Percentiles rank a stretch among this genome's conserved stretches.
phyloP scores from a whole-genome alignment of 2,888 invertebrate species.

The Notodonta dromedarius region DNA sequence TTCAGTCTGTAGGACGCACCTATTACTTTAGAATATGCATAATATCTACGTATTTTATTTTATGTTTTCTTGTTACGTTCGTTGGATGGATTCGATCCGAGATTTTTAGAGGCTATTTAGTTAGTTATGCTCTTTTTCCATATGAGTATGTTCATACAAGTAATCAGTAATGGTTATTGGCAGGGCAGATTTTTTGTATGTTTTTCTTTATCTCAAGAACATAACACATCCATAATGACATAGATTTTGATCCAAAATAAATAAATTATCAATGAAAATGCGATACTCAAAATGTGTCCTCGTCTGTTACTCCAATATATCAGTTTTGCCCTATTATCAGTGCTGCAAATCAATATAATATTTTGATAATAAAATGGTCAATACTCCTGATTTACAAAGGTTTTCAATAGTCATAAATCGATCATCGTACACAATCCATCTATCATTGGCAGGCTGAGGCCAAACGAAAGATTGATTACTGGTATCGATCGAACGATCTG shows the following conservation, averaged over 20 bases:
- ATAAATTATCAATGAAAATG: too few species aligned
- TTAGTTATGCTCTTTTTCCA: background rate
- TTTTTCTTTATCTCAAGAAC: too few species aligned
- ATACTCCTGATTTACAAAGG: background rate
- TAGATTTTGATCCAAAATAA: too few species aligned
- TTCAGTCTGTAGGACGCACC: constrained; percentile 15
- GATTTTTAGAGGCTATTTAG: background rate
- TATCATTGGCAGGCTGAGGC: background rate
- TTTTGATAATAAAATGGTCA: background rate
- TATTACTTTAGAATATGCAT: constrained; percentile 33
- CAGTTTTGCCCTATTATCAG: too few species aligned
- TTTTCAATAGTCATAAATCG: constrained; percentile 1
- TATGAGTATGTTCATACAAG: too few species aligned
- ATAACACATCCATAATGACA: too few species aligned
- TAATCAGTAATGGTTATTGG: too few species aligned
- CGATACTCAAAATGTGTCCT: too few species aligned
- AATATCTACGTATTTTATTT: constrained; percentile 14
- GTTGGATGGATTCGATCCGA: background rate
- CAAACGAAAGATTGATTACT: background rate
- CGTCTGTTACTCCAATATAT: too few species aligned
- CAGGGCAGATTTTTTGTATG: too few species aligned
- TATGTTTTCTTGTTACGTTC: constrained; percentile 10
- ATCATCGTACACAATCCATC: background rate
- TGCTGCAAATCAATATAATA: too few species aligned
- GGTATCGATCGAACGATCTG: background rate